These are phyloP conservation scores for Dermochelys coriacea DNA, from an alignment of 2,797 vertebrate species.

Conservation along the genomic window DNA sequence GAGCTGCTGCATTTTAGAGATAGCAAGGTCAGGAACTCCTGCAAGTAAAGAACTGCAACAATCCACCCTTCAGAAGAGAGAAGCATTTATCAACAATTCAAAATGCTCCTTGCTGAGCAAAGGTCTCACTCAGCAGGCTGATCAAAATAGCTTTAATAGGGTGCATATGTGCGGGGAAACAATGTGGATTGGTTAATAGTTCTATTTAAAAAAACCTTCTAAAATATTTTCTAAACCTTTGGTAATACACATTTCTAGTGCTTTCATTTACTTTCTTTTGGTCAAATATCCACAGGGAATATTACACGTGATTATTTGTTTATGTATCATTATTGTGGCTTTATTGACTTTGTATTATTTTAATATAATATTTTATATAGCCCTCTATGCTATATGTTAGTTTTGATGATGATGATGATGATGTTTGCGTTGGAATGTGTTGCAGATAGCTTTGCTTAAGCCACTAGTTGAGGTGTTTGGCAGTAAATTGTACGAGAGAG, in stretches of 20 bases:
- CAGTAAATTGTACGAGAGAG: background rate
- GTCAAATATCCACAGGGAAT: background rate
- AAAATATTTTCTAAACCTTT: background rate
- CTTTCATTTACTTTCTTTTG: background rate
- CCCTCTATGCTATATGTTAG: background rate
- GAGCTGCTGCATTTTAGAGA: background rate
- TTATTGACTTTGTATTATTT: background rate
- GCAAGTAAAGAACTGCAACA: background rate
- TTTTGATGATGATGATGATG: background rate
- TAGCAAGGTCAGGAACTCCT: background rate
- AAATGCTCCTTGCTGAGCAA: background rate
- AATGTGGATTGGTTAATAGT: background rate
- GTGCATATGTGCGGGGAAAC: background rate
- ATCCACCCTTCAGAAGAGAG: background rate
- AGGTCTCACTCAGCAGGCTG: background rate
- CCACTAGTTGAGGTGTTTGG: background rate
- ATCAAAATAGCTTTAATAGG: background rate
- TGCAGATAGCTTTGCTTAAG: background rate
- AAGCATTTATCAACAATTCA: background rate
- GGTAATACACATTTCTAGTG: background rate
- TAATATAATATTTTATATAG: background rate
- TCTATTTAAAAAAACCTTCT: background rate
- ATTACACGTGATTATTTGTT: background rate
- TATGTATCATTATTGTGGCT: background rate
- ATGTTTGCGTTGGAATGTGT: background rate